A percentile compares a stretch with the other conserved stretches of the same genome.
These are phyloP conservation scores for Halotydeus destructor DNA, from an alignment of 1,140 invertebrate genomes.

Conservation along the genomic window DNA sequence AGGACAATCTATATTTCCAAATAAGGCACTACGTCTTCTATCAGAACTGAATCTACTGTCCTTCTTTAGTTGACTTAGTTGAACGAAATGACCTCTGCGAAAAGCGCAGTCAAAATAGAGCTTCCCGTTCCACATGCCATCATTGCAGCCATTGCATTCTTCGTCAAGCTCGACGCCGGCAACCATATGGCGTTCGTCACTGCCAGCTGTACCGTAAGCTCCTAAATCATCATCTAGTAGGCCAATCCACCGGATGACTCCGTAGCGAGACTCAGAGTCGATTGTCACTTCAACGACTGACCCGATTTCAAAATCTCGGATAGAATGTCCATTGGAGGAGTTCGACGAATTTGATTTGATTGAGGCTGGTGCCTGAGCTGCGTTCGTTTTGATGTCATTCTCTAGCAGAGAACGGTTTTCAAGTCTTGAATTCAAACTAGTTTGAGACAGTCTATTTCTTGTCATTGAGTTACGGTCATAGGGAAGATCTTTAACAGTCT, in stretches of 20 bases:
- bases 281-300: constrained; percentile 28
- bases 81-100: constrained; percentile 50
- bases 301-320: constrained; percentile 25
- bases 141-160: constrained; percentile 41
- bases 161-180: constrained; percentile 52
- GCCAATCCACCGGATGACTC: constrained; percentile 73
- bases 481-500: too few species aligned
- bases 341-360: too few species aligned
- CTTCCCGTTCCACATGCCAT: constrained; percentile 48
- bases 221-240: constrained; percentile 16
- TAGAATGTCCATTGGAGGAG: neutral
- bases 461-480: too few species aligned
- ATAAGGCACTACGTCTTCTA: constrained; percentile 19
- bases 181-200: constrained; percentile 30
- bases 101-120: constrained; percentile 46
- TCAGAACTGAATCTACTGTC: constrained; percentile 41
- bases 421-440: too few species aligned
- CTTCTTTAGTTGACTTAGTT: constrained; percentile 46
- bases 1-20: constrained; percentile 45
- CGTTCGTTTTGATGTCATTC: too few species aligned
- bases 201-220: constrained; percentile 13
- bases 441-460: too few species aligned
- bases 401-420: too few species aligned
- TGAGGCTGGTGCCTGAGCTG: too few species aligned
- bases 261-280: constrained; percentile 27